These are phyloP conservation scores for Mycteria americana DNA, from an alignment of 2,797 vertebrate species.

Conservation along the genomic window DNA sequence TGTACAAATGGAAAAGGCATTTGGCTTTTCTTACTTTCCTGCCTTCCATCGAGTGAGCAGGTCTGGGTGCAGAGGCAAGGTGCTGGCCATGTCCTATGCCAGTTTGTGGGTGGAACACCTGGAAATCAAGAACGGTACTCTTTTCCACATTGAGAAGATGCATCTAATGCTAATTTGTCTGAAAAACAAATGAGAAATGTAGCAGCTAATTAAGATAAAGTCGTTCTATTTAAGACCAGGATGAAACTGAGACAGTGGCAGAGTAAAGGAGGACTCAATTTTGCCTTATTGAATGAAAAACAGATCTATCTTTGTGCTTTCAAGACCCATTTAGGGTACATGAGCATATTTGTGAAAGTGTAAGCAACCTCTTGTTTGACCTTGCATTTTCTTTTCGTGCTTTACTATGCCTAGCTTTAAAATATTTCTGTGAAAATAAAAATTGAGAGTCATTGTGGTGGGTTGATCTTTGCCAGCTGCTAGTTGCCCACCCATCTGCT, in stretches of 20 bases:
- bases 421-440: background rate
- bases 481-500: background rate
- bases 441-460: background rate
- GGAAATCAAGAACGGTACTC: background rate
- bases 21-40: background rate
- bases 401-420: background rate
- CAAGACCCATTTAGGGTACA: background rate
- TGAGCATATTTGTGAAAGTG: background rate
- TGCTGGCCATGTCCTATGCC: background rate
- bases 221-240: background rate
- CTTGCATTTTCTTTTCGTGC: background rate
- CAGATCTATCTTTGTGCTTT: background rate
- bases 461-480: background rate
- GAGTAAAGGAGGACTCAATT: background rate
- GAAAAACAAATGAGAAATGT: background rate
- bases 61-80: background rate
- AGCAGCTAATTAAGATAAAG: background rate
- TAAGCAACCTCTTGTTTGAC: background rate
- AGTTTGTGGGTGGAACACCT: background rate
- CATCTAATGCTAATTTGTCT: background rate
- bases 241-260: background rate
- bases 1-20: background rate
- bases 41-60: background rate
- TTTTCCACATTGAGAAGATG: background rate
- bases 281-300: background rate